These are phyloP conservation scores for Drosophila neotestacea DNA, from an alignment of 2,888 invertebrate genomes.

Conservation along the genomic window DNA sequence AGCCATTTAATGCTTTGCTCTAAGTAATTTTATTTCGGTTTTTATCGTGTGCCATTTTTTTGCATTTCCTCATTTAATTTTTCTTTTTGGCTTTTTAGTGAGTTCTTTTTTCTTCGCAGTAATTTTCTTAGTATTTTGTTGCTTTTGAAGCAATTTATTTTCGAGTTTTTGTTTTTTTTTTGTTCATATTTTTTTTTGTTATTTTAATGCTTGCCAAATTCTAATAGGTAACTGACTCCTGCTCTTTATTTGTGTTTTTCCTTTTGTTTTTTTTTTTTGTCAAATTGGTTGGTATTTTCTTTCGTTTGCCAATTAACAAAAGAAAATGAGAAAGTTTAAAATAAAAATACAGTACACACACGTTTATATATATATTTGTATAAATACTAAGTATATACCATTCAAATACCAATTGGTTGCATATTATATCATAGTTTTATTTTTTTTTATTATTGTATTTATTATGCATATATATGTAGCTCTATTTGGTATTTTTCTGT, in stretches of 20 bases:
- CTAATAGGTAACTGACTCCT: conserved; percentile 85
- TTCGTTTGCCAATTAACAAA: conserved; percentile 74
- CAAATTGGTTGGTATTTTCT: conserved; percentile 71
- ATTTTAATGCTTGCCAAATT: conserved; percentile 73
- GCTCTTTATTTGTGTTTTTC: conserved; percentile 81
- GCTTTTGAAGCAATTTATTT: conserved; percentile 74
- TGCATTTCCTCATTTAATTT: conserved; percentile 23
- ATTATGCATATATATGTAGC: conserved; percentile 26
- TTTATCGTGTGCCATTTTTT: conserved; percentile 51
- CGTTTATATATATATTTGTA: conserved; percentile 24
- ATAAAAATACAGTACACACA: conserved; percentile 59
- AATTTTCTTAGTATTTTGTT: conserved; percentile 55
- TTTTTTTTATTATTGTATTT: conserved; percentile 21
- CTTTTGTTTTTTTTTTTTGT: conserved; percentile 39
- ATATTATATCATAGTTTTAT: conserved; percentile 26
- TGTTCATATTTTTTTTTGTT: conserved; percentile 42
- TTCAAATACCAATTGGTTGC: conserved; percentile 49
- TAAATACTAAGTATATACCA: conserved; percentile 43
- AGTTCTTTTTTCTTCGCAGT: conserved; percentile 37
- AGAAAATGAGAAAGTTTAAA: conserved; percentile 62
- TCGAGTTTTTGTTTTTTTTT: conserved; percentile 41
- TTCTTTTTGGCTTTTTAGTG: conserved; percentile 38
- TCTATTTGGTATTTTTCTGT: conserved; percentile 35
- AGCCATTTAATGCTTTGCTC: conserved; percentile 57
- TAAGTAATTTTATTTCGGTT: conserved; percentile 34